Evolutionary conservation across 2,797 vertebrate species (phyloP), one percentile per base, ranked within the genome.

Genomic region (Chanos chanos): DNA sequence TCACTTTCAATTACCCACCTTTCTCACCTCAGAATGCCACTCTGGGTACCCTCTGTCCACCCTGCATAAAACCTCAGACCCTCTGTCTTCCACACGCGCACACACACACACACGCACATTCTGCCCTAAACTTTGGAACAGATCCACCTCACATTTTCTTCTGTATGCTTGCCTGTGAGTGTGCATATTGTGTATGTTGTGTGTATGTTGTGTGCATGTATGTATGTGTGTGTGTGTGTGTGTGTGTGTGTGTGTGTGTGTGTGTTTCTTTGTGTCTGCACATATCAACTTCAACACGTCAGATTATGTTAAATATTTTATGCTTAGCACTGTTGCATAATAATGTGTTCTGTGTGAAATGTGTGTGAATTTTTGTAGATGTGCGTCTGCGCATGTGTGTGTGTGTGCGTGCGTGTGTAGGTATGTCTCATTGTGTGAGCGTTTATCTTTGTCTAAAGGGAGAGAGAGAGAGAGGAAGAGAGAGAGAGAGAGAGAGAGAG

Each of bases 1-100:
- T 75, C 44, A 39, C 63, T 78, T 73, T 77, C 75, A 77, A 67
- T 83, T 71, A 77, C 71, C 61, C 69, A 81, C 82, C 79, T 72
- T 66, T 56, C 63, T 74, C 73, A 76, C 76, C 77, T 58, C 52
- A 56, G 54, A 62, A 48, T 56, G 70, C 71, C 66, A 60, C 53
- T 41, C 52, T 68, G 21, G 22, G 66, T 61, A 68, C 58, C 48
- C 22, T 5, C 65, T 41, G 65, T 62, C 68, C 43, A 28, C 6
- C 45, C 27, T 4, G 63, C 71, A 72, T 58, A 71, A 71, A 58
- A 45, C 67, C 16, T 18, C 19, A 16, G n/a, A 16, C 36, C 13
- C 33, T 18, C 31, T 34, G 25, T 43, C 4, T 19, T 9, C 13
- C 13, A 25, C 7, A 36, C 12, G 57, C 4, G 48, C 30, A 57